phyloP scores from a whole-genome alignment of 1,140 invertebrate genomes.

The Heterodera schachtii region DNA sequence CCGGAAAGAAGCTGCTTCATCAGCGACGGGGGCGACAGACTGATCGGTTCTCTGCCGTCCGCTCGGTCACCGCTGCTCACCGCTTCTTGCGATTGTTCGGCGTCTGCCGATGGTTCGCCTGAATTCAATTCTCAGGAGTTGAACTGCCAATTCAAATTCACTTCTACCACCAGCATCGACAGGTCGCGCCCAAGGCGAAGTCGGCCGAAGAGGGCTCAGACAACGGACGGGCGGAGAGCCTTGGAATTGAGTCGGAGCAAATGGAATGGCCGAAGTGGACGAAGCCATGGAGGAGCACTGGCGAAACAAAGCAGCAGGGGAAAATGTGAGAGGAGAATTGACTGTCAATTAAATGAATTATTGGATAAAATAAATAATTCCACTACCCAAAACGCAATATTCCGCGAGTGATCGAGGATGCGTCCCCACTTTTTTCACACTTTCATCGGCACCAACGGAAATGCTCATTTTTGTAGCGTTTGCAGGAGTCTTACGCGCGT shows the following conservation, averaged over 20 bases:
- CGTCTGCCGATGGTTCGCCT: neutral
- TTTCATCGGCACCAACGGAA: neutral
- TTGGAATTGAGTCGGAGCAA: constrained; percentile 1
- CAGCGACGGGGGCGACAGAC: neutral
- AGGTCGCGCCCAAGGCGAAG: constrained; percentile 7
- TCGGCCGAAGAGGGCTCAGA: constrained; percentile 6
- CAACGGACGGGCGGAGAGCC: constrained; percentile 15
- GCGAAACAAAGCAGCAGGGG: constrained; percentile 8
- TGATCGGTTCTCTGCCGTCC: neutral
- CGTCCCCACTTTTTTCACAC: neutral
- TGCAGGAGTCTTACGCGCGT: neutral
- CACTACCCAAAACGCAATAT: constrained; percentile 29
- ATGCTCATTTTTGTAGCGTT: neutral
- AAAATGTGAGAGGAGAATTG: constrained; percentile 7
- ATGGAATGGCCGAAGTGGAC: constrained; percentile 1
- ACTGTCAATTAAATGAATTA: constrained; percentile 10
- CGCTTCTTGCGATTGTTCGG: neutral
- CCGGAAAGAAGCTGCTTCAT: neutral
- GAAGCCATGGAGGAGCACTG: constrained; percentile 13
- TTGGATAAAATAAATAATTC: neutral
- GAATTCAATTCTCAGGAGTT: neutral
- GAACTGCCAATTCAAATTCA: too few species aligned
- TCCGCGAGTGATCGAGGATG: constrained; percentile 30
- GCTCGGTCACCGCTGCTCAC: neutral
- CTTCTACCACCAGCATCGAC: neutral